Evolutionary conservation across 2,888 invertebrate genomes (phyloP), one percentile per base, ranked within the genome.

Genomic region (Scotopteryx bipunctaria): DNA sequence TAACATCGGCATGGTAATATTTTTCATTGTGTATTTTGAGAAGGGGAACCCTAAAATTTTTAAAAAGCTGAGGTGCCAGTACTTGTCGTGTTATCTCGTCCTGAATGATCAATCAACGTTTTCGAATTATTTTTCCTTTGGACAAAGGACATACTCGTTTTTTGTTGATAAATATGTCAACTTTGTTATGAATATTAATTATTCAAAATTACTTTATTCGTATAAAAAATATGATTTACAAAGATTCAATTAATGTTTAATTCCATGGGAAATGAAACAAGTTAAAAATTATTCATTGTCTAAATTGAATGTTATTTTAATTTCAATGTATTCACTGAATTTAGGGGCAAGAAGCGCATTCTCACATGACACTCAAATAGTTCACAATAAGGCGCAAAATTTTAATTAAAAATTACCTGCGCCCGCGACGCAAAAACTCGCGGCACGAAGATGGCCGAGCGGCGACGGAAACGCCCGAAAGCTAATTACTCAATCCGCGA

Each of bases 351-450:
- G 45, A 47, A 43, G 19, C 21, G 31, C 6, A 40, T 41, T 49
- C 57, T 43, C 55, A 45, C 15, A 35, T 55, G 35, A 55, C 53
- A 57, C 29, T 37, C 17, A 53, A 62, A 83, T 86, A 84, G 80
- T 84, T 78, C 76, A 72, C 80, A 85, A 82, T 83, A 82, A 78
- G 79, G 81, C 79, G 80, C 73, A 81, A 83, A 81, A 81, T 76
- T 84, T 84, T 86, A 85, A 86, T 86, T 86, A 81, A 82, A 81
- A 86, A 80, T 80, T 75, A 69, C 75, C 66, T 67, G 69, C 65
- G 64, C 57, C 23, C 59, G 71, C 73, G 72, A 67, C 23, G 64
- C 76, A 81, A 85, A 86, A 84, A 85, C 70, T 63, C 63, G 70
- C 56, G 70, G 63, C 57, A 69, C 81, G 74, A 76, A 73, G 72